Conservation (phyloP, 1,140 invertebrate species). For the Ruditapes philippinarum region DNA sequence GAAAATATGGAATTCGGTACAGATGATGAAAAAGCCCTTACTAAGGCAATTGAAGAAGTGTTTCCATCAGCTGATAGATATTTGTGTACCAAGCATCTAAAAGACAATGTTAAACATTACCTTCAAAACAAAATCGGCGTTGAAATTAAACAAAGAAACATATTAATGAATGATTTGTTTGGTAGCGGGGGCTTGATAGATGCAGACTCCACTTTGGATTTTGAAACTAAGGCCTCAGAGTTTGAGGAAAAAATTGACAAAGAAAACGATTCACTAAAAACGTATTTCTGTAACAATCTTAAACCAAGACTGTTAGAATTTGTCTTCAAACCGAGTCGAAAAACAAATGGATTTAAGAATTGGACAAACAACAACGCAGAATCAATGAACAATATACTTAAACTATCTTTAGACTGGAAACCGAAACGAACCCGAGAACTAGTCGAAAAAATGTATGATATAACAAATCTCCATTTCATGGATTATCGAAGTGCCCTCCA, state of each 20-base stretch:
- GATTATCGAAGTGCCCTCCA: constrained; percentile 25
- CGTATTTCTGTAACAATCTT: background rate
- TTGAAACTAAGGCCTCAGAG: background rate
- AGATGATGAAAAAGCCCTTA: constrained; percentile 6
- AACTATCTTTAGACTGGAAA: background rate
- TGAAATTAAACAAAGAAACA: background rate
- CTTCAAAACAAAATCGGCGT: constrained; percentile 20
- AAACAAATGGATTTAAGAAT: background rate
- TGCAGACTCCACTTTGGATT: constrained; percentile 1
- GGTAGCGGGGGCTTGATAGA: background rate
- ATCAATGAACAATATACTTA: constrained; percentile 16
- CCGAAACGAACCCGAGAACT: background rate
- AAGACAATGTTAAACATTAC: constrained; percentile 21
- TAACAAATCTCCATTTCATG: background rate
- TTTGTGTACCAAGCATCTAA: constrained; percentile 23
- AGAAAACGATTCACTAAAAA: background rate
- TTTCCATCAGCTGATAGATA: constrained; percentile 7
- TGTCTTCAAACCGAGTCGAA: background rate
- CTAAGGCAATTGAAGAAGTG: background rate
- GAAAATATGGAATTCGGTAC: constrained; percentile 31
- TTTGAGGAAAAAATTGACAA: background rate
- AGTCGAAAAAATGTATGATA: constrained; percentile 8
- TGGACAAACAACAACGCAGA: constrained; percentile 55
- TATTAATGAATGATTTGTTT: background rate
- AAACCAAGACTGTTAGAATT: background rate